A percentile compares a stretch with the other conserved stretches of the same genome.
Conservation (phyloP, 2,888 invertebrate genomes). For the Mythimna albipuncta region DNA sequence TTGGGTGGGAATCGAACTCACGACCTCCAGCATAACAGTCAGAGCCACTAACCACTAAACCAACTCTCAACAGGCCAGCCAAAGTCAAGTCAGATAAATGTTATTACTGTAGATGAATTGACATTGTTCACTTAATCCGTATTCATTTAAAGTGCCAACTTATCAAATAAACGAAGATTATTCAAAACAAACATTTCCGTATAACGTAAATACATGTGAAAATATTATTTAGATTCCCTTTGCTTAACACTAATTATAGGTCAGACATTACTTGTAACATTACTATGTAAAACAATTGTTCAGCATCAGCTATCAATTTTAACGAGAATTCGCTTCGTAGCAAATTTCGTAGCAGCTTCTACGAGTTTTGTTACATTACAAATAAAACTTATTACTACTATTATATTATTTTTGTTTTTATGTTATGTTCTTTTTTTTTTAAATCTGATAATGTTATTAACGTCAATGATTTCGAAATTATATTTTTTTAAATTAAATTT, state of each 20-base stretch:
- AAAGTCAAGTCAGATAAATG: background rate
- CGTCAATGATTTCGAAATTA: background rate
- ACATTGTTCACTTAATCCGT: background rate
- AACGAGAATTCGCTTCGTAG: slow-evolving; percentile 39
- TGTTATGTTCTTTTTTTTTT: background rate
- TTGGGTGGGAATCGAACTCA: no score
- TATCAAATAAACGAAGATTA: background rate
- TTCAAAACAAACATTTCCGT: background rate
- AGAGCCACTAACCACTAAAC: no score
- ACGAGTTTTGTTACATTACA: slow-evolving; percentile 24
- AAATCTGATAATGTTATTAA: background rate
- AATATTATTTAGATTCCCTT: background rate
- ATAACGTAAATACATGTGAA: background rate
- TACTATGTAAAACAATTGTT: background rate
- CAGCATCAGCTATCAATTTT: background rate
- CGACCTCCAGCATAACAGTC: no score
- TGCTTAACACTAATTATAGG: no score
- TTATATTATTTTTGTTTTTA: background rate
- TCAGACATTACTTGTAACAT: no score
- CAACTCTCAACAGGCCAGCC: no score
- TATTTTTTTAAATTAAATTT: background rate
- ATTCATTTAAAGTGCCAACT: background rate
- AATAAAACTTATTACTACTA: background rate
- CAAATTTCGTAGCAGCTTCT: slow-evolving; percentile 48
- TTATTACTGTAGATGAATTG: background rate